phyloP scores from a whole-genome alignment of 2,113 vertebrate species.

The Ariopsis seemanni region DNA sequence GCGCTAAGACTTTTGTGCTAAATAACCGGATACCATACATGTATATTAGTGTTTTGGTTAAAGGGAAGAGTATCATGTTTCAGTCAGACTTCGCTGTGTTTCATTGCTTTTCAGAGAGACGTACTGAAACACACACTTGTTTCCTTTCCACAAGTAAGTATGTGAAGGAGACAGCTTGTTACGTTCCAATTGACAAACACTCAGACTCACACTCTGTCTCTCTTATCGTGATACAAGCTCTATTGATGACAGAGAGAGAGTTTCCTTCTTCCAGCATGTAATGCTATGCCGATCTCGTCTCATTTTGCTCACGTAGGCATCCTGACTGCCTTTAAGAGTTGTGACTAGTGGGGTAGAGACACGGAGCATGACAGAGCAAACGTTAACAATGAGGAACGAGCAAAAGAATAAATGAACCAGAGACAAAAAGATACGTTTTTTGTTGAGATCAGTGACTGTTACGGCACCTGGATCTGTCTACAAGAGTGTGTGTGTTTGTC shows the following conservation, averaged over 20 bases:
- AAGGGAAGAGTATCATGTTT: neutral
- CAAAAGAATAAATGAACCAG: neutral
- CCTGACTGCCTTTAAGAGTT: conserved; percentile 28
- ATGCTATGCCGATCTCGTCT: conserved; percentile 33
- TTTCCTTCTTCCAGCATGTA: neutral
- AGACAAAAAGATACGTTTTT: neutral
- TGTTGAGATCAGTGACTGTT: neutral
- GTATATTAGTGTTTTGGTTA: neutral
- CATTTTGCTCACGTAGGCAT: conserved; percentile 33
- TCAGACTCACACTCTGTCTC: conserved; percentile 16
- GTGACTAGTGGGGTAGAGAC: conserved; percentile 19
- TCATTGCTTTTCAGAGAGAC: neutral
- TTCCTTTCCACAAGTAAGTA: neutral
- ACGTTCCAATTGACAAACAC: conserved; percentile 47
- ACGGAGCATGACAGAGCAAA: conserved; percentile 24
- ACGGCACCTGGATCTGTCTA: neutral
- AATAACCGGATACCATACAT: no score
- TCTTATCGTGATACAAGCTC: conserved; percentile 25
- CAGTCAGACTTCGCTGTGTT: neutral
- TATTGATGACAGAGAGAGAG: neutral
- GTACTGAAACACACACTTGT: neutral
- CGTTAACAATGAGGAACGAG: neutral
- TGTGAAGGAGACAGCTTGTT: conserved; percentile 14
- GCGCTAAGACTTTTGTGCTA: no score
- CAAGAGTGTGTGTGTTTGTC: conserved; percentile 1